Evolutionary conservation across 1,140 invertebrate genomes (phyloP).

Genomic region (Drosophila melanogaster): Release_6_plus_ISO1_MT NT_033777.3:7464501-7465000

Average conservation of each 20-base stretch:
- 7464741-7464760: background rate
- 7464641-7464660: no score
- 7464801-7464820: constrained; percentile 1
- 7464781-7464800: background rate
- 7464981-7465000: constrained; percentile 43
- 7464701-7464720: no score
- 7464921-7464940: constrained; percentile 35
- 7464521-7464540: constrained; percentile 2
- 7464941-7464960: constrained; percentile 43
- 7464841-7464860: constrained; percentile 4
- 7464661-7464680: no score
- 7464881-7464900: constrained; percentile 15
- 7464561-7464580: constrained; percentile 25
- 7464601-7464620: background rate
- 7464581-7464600: constrained; percentile 7
- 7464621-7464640: background rate
- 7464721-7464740: background rate
- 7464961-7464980: constrained; percentile 48
- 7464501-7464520: constrained; percentile 26
- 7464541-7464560: constrained; percentile 2
- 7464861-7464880: constrained; percentile 11
- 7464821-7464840: background rate
- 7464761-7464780: background rate
- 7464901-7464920: constrained; percentile 39
- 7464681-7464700: no score